Evolutionary conservation across 2,888 invertebrate species (phyloP).

Genomic region (Salpingus planirostris): DNA sequence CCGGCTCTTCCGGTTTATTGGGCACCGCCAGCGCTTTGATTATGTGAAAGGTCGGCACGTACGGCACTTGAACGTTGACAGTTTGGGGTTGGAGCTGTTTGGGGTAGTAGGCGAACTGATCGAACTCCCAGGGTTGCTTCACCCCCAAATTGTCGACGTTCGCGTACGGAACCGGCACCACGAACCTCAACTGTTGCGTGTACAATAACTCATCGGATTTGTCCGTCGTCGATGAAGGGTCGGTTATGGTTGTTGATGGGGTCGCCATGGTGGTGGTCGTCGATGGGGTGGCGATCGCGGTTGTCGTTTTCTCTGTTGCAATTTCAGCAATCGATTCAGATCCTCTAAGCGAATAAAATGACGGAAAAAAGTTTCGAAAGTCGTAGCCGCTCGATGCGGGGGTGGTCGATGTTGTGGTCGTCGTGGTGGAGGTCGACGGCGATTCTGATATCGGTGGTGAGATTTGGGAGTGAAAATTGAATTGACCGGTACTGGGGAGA

Average conservation of each 20-base stretch:
- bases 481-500: conserved; percentile 26
- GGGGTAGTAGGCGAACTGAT: conserved; percentile 35
- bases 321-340: conserved; percentile 9
- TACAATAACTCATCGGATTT: conserved; percentile 19
- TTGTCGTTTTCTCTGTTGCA: conserved; percentile 14
- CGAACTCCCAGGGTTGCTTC: conserved; percentile 30
- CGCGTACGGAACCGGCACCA: conserved; percentile 33
- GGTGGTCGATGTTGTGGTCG: conserved; percentile 20
- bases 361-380: conserved; percentile 15
- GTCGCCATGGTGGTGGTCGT: conserved; percentile 10
- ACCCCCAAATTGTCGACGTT: conserved; percentile 16
- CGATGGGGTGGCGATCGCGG: conserved; percentile 14
- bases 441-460: conserved; percentile 5
- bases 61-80: conserved; percentile 32
- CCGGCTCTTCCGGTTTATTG: no score
- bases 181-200: conserved; percentile 33
- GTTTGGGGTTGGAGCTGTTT: conserved; percentile 30
- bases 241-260: conserved; percentile 10
- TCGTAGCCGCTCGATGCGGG: conserved; percentile 11
- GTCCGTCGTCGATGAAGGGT: conserved; percentile 12
- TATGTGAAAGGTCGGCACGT: conserved; percentile 33
- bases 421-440: conserved; percentile 17
- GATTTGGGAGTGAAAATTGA: conserved; percentile 12
- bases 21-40: conserved; percentile 34
- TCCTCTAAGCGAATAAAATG: conserved; percentile 14